phyloP scores from a whole-genome alignment of 1,140 invertebrate genomes.

The Bombus balteatus region DNA sequence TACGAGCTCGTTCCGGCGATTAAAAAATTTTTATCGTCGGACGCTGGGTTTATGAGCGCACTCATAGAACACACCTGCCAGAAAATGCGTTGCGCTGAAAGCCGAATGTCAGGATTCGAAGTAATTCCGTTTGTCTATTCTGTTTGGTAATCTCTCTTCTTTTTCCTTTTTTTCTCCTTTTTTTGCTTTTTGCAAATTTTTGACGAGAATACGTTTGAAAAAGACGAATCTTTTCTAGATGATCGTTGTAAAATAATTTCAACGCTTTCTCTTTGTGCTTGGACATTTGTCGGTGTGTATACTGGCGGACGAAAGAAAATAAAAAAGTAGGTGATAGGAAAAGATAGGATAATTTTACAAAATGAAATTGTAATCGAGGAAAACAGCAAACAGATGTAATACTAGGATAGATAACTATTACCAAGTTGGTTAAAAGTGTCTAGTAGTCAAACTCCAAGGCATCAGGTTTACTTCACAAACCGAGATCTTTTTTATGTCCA shows the following conservation, averaged over 20 bases:
- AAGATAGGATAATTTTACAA: too few relatives aligned
- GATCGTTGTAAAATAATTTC: neutral
- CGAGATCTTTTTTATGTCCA: too few relatives aligned
- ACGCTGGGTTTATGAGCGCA: slow-evolving; percentile 39
- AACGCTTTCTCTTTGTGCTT: neutral
- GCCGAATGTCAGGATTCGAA: slow-evolving; percentile 58
- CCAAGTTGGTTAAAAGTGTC: too few relatives aligned
- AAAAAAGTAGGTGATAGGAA: too few relatives aligned
- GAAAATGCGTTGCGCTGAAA: slow-evolving; percentile 64
- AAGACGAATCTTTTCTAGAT: neutral
- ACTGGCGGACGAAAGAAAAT: too few relatives aligned
- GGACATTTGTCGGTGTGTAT: too few relatives aligned
- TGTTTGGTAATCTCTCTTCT: neutral
- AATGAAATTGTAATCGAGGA: too few relatives aligned
- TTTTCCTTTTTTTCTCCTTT: neutral
- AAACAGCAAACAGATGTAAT: too few relatives aligned
- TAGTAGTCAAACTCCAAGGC: too few relatives aligned
- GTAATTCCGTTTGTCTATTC: slow-evolving; percentile 63
- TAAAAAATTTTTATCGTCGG: slow-evolving; percentile 63
- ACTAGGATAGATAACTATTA: too few relatives aligned
- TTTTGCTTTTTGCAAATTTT: neutral
- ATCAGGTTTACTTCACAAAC: too few relatives aligned
- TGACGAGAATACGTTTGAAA: neutral
- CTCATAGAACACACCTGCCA: slow-evolving; percentile 68
- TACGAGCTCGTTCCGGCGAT: slow-evolving; percentile 48